A percentile compares a stretch with the other conserved stretches of the same genome.
These are phyloP conservation scores for Tapirus indicus DNA, from an alignment of 2,797 vertebrate genomes.

Conservation along the genomic window DNA sequence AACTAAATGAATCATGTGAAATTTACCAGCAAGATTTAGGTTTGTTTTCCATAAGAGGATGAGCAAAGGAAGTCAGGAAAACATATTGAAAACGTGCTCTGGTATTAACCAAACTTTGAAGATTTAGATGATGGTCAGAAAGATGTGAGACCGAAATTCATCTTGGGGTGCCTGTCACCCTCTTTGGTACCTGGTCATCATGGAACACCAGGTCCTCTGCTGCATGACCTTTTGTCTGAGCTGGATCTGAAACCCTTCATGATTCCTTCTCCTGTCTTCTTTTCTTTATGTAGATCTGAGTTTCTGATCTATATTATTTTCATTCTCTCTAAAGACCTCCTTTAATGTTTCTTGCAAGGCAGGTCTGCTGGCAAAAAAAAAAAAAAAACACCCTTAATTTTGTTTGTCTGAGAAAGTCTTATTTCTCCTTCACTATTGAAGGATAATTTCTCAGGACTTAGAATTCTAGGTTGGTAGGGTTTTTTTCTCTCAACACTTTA, in stretches of 20 bases:
- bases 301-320: background rate
- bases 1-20: background rate
- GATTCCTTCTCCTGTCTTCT: background rate
- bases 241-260: background rate
- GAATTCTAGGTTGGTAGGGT: background rate
- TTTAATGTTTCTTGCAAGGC: background rate
- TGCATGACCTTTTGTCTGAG: background rate
- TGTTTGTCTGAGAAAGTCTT: background rate
- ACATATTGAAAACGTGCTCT: background rate
- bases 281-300: background rate
- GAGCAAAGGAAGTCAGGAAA: background rate
- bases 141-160: background rate
- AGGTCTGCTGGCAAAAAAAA: background rate
- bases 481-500: background rate
- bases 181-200: background rate
- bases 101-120: background rate
- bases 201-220: background rate
- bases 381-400: background rate
- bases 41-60: background rate
- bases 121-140: background rate
- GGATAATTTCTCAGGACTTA: background rate
- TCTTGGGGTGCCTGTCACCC: too few relatives aligned
- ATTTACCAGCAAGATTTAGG: background rate
- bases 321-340: background rate
- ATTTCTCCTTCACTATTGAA: background rate